phyloP scores from a whole-genome alignment of 2,888 invertebrate species.

The Melieria picta region DNA sequence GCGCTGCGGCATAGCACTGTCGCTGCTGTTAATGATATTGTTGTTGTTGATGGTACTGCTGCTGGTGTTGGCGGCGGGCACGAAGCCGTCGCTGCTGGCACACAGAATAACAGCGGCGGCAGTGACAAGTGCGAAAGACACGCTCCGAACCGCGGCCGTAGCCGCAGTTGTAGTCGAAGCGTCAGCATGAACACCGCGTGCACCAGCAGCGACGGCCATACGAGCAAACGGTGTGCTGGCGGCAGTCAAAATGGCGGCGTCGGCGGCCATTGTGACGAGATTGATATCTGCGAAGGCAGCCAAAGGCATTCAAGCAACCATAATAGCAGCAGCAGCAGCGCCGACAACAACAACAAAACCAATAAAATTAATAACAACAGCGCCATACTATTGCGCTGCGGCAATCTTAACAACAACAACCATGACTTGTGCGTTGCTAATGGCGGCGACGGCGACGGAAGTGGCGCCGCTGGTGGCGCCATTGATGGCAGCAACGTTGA shows the following conservation, averaged over 20 bases:
- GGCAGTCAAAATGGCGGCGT: conserved; percentile 38
- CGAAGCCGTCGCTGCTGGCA: neutral
- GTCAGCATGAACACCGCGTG: neutral
- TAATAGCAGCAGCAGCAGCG: conserved; percentile 13
- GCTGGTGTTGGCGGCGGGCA: neutral
- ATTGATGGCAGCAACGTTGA: conserved; percentile 23
- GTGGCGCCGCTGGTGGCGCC: conserved; percentile 24
- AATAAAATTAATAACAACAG: conserved; percentile 2
- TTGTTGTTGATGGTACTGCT: neutral
- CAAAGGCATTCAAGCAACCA: conserved; percentile 39
- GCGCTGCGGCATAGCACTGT: conserved; percentile 17
- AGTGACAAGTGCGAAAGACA: conserved; percentile 12
- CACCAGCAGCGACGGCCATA: conserved; percentile 30
- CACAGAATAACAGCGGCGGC: conserved; percentile 17
- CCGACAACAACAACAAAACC: conserved; percentile 14
- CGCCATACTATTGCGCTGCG: neutral
- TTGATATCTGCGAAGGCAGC: conserved; percentile 45
- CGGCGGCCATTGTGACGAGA: conserved; percentile 46
- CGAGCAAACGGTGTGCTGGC: conserved; percentile 39
- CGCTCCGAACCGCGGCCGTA: neutral
- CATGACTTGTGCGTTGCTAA: neutral
- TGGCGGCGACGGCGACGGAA: conserved; percentile 11
- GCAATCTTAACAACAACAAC: neutral
- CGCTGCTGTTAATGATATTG: conserved; percentile 11
- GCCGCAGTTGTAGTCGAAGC: neutral